phyloP scores from a whole-genome alignment of 2,113 vertebrate genomes.

The Podocnemis expansa region DNA sequence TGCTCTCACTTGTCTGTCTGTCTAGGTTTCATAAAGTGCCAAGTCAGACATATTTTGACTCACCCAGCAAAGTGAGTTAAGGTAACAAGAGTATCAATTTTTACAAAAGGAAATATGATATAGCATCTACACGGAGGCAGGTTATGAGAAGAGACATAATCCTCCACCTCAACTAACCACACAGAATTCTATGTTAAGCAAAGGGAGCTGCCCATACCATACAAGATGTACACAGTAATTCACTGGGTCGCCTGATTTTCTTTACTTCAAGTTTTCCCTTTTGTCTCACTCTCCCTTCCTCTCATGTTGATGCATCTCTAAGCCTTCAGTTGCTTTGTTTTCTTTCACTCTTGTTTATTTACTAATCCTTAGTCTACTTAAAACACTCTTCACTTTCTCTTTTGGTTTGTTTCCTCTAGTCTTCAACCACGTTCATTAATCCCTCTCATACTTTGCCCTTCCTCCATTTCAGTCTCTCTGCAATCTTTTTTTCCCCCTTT shows the following conservation, averaged over 20 bases:
- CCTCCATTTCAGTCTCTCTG: neutral
- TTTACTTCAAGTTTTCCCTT: neutral
- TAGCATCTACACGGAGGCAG: neutral
- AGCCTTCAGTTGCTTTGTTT: neutral
- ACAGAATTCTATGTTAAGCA: neutral
- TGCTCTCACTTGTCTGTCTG: neutral
- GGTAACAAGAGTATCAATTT: neutral
- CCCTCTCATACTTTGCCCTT: neutral
- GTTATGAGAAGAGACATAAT: neutral
- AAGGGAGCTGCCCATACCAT: neutral
- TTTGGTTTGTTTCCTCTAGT: neutral
- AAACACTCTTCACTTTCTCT: neutral
- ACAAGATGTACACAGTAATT: neutral
- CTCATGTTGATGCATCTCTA: neutral
- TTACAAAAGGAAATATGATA: neutral
- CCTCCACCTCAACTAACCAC: neutral
- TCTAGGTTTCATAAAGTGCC: neutral
- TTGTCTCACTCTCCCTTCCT: neutral
- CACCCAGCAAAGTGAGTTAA: fast-evolving
- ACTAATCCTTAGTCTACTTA: neutral
- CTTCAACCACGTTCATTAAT: neutral
- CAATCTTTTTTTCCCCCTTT: neutral
- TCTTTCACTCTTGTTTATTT: neutral
- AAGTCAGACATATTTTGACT: neutral
- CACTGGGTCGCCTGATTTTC: neutral